A percentile compares a stretch with the other conserved stretches of the same genome.
Evolutionary conservation across 2,888 invertebrate species (phyloP).

Genomic region (Tinea pellionella): DNA sequence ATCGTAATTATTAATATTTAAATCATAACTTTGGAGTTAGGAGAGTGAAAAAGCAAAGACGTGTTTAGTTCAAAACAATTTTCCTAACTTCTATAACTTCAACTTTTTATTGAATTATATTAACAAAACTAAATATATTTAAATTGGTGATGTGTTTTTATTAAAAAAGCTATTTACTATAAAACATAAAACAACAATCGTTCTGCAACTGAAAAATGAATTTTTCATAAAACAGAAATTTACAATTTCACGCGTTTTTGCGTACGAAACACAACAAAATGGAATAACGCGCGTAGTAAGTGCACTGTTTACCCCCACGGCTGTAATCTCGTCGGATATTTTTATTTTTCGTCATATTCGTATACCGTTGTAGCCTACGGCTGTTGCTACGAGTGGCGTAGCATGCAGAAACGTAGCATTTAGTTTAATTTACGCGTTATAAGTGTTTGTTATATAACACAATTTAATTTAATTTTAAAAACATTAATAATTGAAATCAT

Average conservation of each 20-base stretch:
- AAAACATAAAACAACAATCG: not conserved
- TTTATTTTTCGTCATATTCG: slow-evolving; percentile 17
- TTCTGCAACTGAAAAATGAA: not conserved
- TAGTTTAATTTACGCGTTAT: not conserved
- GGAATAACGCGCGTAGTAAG: slow-evolving; percentile 61
- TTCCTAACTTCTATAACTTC: slow-evolving; percentile 15
- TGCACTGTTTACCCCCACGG: slow-evolving; percentile 47
- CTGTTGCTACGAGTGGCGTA: slow-evolving; percentile 8
- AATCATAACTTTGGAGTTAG: slow-evolving; percentile 49
- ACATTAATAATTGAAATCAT: no score
- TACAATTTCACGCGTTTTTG: slow-evolving; percentile 33
- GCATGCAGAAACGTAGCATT: not conserved
- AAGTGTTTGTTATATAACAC: not conserved
- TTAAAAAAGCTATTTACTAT: not conserved
- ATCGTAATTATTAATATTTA: slow-evolving; percentile 60
- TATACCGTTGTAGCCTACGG: slow-evolving; percentile 7
- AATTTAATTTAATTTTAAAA: not conserved
- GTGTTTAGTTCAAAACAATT: slow-evolving; percentile 54
- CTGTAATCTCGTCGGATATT: slow-evolving; percentile 63
- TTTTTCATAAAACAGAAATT: not conserved
- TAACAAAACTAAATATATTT: no score
- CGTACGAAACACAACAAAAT: slow-evolving; percentile 63
- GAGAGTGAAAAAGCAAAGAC: slow-evolving; percentile 52
- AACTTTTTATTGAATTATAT: no score
- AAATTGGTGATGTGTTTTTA: no score